Evolutionary conservation across 1,140 invertebrate species (phyloP).

Genomic region (Steinernema feltiae): DNA sequence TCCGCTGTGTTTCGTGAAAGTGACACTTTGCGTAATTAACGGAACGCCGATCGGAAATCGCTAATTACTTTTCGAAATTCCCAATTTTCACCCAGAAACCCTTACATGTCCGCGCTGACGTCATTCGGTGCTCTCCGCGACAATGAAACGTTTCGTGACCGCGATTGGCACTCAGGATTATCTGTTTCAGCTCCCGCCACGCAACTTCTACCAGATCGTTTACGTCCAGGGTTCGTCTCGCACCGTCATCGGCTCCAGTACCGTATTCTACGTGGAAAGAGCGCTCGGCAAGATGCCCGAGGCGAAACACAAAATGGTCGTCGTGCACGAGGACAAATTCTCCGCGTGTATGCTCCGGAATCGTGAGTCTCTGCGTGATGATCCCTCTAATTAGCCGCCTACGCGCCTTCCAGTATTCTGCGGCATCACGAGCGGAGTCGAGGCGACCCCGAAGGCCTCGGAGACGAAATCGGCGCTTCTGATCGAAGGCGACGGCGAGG

Average conservation of each 20-base stretch:
- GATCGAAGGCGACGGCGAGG: neutral
- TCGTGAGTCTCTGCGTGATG: neutral
- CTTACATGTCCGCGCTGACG: neutral
- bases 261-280: neutral
- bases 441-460: neutral
- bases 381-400: neutral
- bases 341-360: conserved; percentile 3
- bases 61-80: neutral
- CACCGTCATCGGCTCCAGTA: neutral
- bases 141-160: no score
- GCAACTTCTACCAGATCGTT: conserved; percentile 8
- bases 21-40: conserved; percentile 5
- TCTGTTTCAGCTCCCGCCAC: neutral
- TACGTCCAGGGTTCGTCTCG: neutral
- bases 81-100: neutral
- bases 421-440: neutral
- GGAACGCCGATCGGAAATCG: neutral
- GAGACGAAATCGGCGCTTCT: neutral
- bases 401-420: neutral
- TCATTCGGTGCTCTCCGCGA: no score
- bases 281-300: neutral
- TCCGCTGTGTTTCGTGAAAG: neutral
- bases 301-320: conserved; percentile 8
- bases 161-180: no score
- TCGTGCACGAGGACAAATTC: neutral